These are phyloP conservation scores for Leucopternis melanops DNA, from an alignment of 2,113 vertebrate species.

Conservation along the genomic window DNA sequence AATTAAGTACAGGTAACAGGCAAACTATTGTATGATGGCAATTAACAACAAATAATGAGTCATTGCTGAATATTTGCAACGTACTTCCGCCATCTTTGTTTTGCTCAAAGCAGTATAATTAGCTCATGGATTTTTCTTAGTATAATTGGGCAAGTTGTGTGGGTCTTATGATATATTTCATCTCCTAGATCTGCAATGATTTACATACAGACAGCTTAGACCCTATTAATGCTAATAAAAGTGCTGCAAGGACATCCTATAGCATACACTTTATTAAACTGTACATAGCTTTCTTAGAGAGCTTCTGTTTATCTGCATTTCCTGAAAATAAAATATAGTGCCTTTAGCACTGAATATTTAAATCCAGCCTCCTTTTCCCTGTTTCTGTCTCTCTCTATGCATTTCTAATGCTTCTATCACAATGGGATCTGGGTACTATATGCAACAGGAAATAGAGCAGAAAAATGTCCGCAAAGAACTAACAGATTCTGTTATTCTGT, in stretches of 20 bases:
- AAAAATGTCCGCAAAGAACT: not conserved
- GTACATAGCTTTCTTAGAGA: conserved; percentile 25
- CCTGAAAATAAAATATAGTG: conserved; percentile 42
- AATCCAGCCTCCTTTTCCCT: conserved; percentile 26
- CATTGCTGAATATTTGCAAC: not conserved
- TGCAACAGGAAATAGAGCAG: conserved; percentile 50
- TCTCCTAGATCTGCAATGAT: conserved; percentile 34
- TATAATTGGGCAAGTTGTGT: not conserved
- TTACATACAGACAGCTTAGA: conserved; percentile 53
- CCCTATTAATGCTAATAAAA: conserved; percentile 20
- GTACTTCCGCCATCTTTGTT: not conserved
- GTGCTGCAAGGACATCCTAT: conserved; percentile 10
- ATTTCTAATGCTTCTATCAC: conserved; percentile 55
- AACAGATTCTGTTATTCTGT: not conserved
- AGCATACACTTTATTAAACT: not conserved
- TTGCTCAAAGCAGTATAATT: not conserved
- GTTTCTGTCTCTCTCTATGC: conserved; percentile 19
- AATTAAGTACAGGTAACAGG: not conserved
- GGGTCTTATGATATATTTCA: not conserved
- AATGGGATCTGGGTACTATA: not conserved
- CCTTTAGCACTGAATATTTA: conserved; percentile 56
- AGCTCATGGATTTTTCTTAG: not conserved
- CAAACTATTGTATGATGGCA: not conserved
- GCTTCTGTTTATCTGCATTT: conserved; percentile 15
- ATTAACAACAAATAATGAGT: not conserved